These are phyloP conservation scores for Columba livia DNA, from an alignment of 2,113 vertebrate species.

Conservation along the genomic window DNA sequence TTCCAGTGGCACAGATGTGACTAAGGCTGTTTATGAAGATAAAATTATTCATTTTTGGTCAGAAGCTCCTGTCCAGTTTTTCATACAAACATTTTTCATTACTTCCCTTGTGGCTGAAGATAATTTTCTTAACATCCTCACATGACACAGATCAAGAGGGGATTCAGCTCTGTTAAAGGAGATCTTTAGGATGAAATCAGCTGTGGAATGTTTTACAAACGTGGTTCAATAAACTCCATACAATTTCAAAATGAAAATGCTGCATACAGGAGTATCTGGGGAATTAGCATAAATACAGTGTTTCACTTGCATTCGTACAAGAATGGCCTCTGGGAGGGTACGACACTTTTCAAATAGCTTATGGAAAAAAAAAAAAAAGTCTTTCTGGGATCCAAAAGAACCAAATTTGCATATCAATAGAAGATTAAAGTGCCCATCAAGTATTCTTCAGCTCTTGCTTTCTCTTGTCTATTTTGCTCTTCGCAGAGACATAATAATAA, in stretches of 20 bases:
- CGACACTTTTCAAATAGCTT: conserved; percentile 72
- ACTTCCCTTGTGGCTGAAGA: conserved; percentile 36
- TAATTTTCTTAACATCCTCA: conserved; percentile 66
- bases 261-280: conserved; percentile 57
- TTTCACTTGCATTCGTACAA: conserved; percentile 72
- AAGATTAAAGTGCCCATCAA: conserved; percentile 79
- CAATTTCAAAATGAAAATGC: conserved; percentile 76
- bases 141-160: conserved; percentile 57
- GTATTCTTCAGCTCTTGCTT: conserved; percentile 72
- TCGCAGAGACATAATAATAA: conserved; percentile 75
- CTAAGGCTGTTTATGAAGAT: conserved; percentile 24
- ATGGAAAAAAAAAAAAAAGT: conserved; percentile 40
- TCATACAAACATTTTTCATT: conserved; percentile 17
- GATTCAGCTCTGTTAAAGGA: conserved; percentile 68
- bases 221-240: conserved; percentile 73
- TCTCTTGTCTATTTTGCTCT: conserved; percentile 73
- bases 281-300: conserved; percentile 74
- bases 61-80: conserved; percentile 21
- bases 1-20: background rate
- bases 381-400: conserved; percentile 74
- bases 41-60: background rate
- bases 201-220: conserved; percentile 80
- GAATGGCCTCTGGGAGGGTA: conserved; percentile 73
- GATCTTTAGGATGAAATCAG: conserved; percentile 76
- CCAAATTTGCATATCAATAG: conserved; percentile 80